Percentiles rank a stretch among this genome's conserved stretches.
phyloP scores from a whole-genome alignment of 2,797 vertebrate species.

The Pterois miles region DNA sequence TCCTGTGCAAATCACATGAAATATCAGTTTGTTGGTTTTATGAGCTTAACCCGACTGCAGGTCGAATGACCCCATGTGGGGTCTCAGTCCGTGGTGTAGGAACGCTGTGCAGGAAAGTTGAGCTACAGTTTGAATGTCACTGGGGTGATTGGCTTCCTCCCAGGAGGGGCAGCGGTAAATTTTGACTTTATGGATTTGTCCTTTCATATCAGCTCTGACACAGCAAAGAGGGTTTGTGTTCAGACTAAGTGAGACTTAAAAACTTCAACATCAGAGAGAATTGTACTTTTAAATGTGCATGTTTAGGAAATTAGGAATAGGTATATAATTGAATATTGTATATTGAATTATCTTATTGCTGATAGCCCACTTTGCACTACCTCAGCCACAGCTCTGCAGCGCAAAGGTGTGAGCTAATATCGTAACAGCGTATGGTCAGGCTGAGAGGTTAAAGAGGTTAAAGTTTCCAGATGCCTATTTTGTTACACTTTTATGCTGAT shows the following conservation, averaged over 20 bases:
- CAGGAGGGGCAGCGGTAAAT: constrained; percentile 29
- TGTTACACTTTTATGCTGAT: constrained; percentile 23
- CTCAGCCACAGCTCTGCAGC: background rate
- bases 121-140: constrained; percentile 44
- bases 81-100: background rate
- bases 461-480: background rate
- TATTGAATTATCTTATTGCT: constrained; percentile 3
- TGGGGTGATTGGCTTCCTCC: constrained; percentile 11
- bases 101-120: constrained; percentile 40
- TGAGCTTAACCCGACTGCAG: background rate
- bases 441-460: constrained; percentile 3
- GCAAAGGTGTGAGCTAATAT: background rate
- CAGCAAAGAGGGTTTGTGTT: background rate
- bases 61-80: background rate
- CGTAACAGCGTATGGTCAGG: constrained; percentile 1
- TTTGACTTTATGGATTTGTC: constrained; percentile 44
- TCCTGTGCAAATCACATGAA: background rate
- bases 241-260: background rate
- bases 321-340: background rate
- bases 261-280: background rate
- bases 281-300: background rate
- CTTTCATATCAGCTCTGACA: constrained; percentile 24
- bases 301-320: background rate
- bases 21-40: background rate
- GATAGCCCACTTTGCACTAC: background rate